Evolutionary conservation across 2,113 vertebrate genomes (phyloP).

Genomic region (Zosterops borbonicus): DNA sequence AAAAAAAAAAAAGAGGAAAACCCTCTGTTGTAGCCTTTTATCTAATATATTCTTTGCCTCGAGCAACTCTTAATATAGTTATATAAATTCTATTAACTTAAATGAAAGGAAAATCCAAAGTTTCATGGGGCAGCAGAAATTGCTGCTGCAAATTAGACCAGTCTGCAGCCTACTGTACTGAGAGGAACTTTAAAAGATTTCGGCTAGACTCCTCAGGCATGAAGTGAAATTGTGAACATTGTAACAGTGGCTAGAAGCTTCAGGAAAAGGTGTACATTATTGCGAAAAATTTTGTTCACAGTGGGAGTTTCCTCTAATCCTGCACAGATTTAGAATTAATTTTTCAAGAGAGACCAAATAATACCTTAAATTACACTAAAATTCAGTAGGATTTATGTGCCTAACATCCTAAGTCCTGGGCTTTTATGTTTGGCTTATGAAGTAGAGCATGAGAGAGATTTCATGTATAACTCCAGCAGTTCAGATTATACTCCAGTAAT

Average conservation of each 20-base stretch:
- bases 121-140: conserved; percentile 11
- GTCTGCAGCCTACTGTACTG: neutral
- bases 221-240: neutral
- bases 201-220: neutral
- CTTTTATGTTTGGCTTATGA: conserved; percentile 37
- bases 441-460: neutral
- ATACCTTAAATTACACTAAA: conserved; percentile 48
- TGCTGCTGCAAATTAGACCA: conserved; percentile 47
- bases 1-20: neutral
- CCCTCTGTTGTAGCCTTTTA: neutral
- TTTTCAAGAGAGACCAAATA: conserved; percentile 39
- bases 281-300: conserved; percentile 9
- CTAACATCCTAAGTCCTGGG: conserved; percentile 16
- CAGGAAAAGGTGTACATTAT: conserved; percentile 35
- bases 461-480: neutral
- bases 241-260: neutral
- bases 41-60: conserved; percentile 27
- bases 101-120: conserved; percentile 43
- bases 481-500: conserved; percentile 35
- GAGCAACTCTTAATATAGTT: conserved; percentile 37
- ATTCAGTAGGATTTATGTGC: neutral
- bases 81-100: conserved; percentile 39
- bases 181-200: conserved; percentile 8
- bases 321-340: conserved; percentile 28
- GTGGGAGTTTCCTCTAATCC: conserved; percentile 36